Base-by-base conservation (phyloP, 2,797 vertebrate species). In the Neosilurus hyrtlii region DNA sequence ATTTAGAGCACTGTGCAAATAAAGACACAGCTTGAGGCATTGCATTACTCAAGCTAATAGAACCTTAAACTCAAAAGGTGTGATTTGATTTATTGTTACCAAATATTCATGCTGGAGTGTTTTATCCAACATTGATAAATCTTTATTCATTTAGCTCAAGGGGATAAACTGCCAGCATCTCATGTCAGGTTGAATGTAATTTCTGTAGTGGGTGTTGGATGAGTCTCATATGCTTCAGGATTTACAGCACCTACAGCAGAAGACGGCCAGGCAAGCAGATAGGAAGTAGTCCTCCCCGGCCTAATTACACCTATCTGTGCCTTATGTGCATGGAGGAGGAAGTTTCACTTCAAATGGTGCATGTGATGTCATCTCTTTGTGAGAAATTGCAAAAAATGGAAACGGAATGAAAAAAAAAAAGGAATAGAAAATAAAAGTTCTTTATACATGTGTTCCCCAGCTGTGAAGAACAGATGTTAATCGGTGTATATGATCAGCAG, bases 331-430 rank as follows among this genome's bases (percentile, higher is more conserved):
- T 59, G n/a, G 65, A 83, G 68, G 81, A 83, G 83, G 49, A 43
- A 68, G 65, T 81, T 84, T 70, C 67, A 74, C 35, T 65, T 84
- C 59, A 68, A 51, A 85, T 82, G 79, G 65, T 68, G 63, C 62
- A 20, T 18, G 80, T 78, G 83, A 84, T 59, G 82, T 62, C 49
- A 70, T 20, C 59, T 66, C 52, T 57, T 16, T 82, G 52, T 63
- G 57, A 70, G 71, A 70, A 79, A 74, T 80, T 26, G 52, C 81
- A 59, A 83, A 11, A 59, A 83, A 11, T 57, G 30, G 65, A 30
- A 30, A 30, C 30, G 30, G 30, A 30, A 30, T 30, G 30, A 18
- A 83, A 49, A 61, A 66, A 83, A 67, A 37, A 49, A 62, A 43
- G 49, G 77, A 52, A 5, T 43, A 67, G 24, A n/a, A n/a, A n/a